Evolutionary conservation across 2,113 vertebrate genomes (phyloP).

Genomic region (Poeciliopsis retropinna): DNA sequence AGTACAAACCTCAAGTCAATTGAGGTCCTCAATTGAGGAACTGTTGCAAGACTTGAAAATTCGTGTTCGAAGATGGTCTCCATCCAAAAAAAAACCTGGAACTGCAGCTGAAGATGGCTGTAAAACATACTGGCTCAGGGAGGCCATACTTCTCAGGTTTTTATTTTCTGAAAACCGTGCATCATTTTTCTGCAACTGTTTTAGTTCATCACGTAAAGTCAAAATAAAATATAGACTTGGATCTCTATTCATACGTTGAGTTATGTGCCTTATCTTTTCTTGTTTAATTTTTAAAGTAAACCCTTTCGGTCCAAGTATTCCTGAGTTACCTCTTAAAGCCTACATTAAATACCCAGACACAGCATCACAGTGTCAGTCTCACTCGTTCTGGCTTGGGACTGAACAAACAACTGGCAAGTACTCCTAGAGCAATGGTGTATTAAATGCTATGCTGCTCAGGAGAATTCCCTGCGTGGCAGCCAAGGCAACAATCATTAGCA

Average conservation of each 20-base stretch:
- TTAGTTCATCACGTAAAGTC: no score
- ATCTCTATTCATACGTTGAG: not conserved
- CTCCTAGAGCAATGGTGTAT: constrained; percentile 29
- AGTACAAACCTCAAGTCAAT: no score
- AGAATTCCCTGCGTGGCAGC: constrained; percentile 28
- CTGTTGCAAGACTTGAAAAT: no score
- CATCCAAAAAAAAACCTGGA: no score
- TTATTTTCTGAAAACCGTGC: no score
- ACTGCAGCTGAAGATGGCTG: no score
- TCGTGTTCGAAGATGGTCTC: no score
- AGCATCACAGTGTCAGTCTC: constrained; percentile 21
- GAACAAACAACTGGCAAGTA: constrained; percentile 25
- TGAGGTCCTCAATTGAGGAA: no score
- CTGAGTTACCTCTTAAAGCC: constrained; percentile 9
- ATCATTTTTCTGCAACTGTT: no score
- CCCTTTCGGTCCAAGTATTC: not conserved
- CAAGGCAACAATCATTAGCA: constrained; percentile 51
- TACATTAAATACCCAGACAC: constrained; percentile 20
- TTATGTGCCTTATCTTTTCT: not conserved
- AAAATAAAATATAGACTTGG: not conserved
- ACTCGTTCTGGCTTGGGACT: constrained; percentile 33
- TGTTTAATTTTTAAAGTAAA: not conserved
- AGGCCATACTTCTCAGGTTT: no score
- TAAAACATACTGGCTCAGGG: no score
- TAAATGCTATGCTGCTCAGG: constrained; percentile 32